These are phyloP conservation scores for Drosophila parvula DNA, from an alignment of 1,140 invertebrate species.

Conservation along the genomic window DNA sequence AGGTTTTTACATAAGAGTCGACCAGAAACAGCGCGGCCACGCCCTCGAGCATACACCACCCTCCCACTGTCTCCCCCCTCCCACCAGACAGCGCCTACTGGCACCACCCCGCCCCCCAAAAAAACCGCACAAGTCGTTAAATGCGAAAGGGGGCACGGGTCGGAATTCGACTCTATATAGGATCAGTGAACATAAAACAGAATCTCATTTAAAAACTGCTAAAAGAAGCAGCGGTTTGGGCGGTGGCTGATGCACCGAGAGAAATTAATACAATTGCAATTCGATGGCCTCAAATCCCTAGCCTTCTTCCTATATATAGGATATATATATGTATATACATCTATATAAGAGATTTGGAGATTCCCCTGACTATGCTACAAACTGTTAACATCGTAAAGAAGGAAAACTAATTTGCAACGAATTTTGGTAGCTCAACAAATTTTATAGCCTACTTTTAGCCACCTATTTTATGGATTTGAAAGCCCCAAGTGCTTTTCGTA, in stretches of 20 bases:
- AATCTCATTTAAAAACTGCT: conserved; percentile 71
- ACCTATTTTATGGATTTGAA: conserved; percentile 3
- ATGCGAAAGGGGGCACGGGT: conserved; percentile 8
- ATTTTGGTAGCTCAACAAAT: not conserved
- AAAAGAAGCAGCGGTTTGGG: conserved; percentile 35
- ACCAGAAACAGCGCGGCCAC: conserved; percentile 31
- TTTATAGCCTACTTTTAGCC: not conserved
- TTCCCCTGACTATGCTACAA: not conserved
- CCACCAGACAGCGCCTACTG: not conserved
- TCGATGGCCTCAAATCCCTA: too few relatives aligned
- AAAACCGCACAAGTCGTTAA: conserved; percentile 48
- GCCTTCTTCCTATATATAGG: too few relatives aligned
- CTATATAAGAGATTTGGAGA: too few relatives aligned
- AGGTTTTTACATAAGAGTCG: conserved; percentile 68
- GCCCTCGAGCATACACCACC: conserved; percentile 13
- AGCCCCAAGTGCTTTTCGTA: not conserved
- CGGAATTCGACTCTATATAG: conserved; percentile 49
- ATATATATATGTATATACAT: too few relatives aligned
- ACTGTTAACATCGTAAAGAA: not conserved
- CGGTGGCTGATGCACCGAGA: conserved; percentile 26
- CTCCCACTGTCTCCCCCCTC: not conserved
- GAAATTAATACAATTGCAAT: not conserved
- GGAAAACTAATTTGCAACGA: not conserved
- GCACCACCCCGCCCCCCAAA: not conserved
- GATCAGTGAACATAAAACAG: conserved; percentile 44